phyloP scores from a whole-genome alignment of 2,888 invertebrate species.

The Pyrgus malvae region DNA sequence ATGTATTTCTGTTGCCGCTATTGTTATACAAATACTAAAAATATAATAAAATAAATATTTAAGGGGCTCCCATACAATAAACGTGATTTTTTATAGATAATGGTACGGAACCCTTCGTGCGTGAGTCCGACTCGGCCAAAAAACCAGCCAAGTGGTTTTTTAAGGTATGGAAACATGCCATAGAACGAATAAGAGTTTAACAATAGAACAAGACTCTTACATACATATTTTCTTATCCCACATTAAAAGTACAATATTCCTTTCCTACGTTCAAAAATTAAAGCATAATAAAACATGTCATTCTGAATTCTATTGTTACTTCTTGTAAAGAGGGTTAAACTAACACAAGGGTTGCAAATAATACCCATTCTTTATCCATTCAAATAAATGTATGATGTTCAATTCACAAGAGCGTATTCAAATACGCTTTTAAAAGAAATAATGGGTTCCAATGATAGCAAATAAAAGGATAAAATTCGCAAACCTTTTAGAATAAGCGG shows the following conservation, averaged over 20 bases:
- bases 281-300: constrained; percentile 2
- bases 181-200: too few species aligned
- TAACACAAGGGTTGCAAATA: constrained; percentile 18
- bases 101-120: too few species aligned
- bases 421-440: constrained; percentile 19
- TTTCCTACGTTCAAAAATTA: background rate
- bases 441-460: constrained; percentile 17
- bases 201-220: too few species aligned
- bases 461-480: constrained; percentile 16
- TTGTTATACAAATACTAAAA: too few species aligned
- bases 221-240: too few species aligned
- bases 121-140: too few species aligned
- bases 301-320: constrained; percentile 14
- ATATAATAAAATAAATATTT: too few species aligned
- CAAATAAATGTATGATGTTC: constrained; percentile 26
- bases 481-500: constrained; percentile 5
- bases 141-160: too few species aligned
- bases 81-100: too few species aligned
- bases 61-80: too few species aligned
- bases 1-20: too few species aligned
- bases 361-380: constrained; percentile 20
- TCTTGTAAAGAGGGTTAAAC: constrained; percentile 23
- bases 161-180: too few species aligned
- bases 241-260: background rate
- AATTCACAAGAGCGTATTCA: constrained; percentile 21